phyloP scores from a whole-genome alignment of 1,140 invertebrate species.

The Chlorops oryzae region DNA sequence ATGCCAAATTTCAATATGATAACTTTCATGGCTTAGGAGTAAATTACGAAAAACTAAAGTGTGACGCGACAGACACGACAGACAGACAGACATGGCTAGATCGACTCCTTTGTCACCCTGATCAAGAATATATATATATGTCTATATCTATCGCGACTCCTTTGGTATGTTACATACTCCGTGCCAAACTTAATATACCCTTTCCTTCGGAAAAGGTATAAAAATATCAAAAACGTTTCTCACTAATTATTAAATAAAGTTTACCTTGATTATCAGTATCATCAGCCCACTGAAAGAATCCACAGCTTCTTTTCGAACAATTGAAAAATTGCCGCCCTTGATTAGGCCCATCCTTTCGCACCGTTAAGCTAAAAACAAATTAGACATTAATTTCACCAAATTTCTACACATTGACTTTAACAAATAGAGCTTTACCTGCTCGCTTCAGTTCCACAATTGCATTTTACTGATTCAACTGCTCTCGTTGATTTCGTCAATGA shows the following conservation, averaged over 20 bases:
- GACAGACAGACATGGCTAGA: no score
- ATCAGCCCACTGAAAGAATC: conserved; percentile 85
- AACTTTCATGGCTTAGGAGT: no score
- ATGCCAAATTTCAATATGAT: no score
- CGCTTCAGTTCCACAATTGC: conserved; percentile 31
- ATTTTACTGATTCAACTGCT: conserved; percentile 17
- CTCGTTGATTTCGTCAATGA: no score
- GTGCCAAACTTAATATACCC: no score
- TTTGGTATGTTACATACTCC: no score
- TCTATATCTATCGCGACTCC: no score
- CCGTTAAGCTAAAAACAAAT: conserved; percentile 57
- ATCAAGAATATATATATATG: no score
- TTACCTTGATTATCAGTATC: conserved; percentile 36
- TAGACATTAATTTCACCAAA: neutral
- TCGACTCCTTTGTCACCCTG: no score
- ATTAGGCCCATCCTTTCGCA: conserved; percentile 79
- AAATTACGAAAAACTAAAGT: no score
- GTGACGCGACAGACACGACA: no score
- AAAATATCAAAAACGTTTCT: neutral
- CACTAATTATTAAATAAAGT: neutral
- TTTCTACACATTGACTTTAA: neutral
- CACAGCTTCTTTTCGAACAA: conserved; percentile 61
- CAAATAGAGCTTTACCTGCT: conserved; percentile 8
- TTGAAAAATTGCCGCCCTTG: conserved; percentile 75
- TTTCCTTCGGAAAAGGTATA: no score